Conservation (phyloP, 2,888 invertebrate genomes). For the Ligdia adustata region DNA sequence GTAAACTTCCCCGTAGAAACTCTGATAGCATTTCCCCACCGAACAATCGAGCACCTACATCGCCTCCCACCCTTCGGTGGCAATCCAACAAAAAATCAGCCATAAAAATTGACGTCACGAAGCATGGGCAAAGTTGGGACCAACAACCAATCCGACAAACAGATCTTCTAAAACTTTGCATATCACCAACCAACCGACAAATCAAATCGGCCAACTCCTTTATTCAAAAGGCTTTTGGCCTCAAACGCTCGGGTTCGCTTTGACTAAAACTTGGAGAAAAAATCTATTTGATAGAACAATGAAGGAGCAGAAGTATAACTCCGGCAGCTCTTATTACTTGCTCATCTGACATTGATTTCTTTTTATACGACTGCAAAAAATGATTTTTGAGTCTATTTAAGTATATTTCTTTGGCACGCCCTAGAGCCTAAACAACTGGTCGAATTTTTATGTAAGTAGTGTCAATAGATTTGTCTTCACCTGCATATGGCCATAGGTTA, state of each 20-base stretch:
- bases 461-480: no score
- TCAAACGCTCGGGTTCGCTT: constrained; percentile 24
- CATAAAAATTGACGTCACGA: constrained; percentile 20
- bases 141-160: constrained; percentile 6
- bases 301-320: neutral
- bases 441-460: no score
- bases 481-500: no score
- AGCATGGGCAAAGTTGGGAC: constrained; percentile 14
- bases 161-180: constrained; percentile 24
- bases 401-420: no score
- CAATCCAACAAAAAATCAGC: constrained; percentile 18
- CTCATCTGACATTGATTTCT: no score
- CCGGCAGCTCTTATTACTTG: neutral
- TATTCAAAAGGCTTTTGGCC: constrained; percentile 19
- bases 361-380: no score
- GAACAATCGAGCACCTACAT: constrained; percentile 5
- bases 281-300: constrained; percentile 1
- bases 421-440: no score
- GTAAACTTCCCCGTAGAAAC: neutral
- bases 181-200: constrained; percentile 27
- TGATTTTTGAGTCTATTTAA: no score
- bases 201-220: constrained; percentile 26
- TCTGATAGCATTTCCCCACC: constrained; percentile 6
- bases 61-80: neutral
- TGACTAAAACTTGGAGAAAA: constrained; percentile 21